Conservation (phyloP, 2,113 vertebrate species). For the Pongo abelii region DNA sequence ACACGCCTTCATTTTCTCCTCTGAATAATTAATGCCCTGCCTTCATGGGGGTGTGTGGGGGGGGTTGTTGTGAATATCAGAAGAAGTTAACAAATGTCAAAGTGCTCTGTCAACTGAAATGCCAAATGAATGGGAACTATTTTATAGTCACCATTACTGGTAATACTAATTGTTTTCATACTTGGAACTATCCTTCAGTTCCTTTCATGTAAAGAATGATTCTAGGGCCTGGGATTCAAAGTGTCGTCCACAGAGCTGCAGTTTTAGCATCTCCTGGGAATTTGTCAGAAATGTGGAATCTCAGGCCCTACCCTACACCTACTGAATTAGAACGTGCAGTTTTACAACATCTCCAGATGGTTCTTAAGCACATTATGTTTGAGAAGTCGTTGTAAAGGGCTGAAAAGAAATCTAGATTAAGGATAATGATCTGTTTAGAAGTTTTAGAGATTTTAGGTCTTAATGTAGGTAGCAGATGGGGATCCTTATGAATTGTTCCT, state of each 20-base stretch:
- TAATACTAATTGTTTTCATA: slow-evolving; percentile 58
- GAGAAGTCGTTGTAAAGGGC: not conserved
- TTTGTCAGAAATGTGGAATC: not conserved
- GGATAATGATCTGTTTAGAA: not conserved
- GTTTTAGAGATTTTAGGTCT: not conserved
- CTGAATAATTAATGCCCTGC: slow-evolving; percentile 69
- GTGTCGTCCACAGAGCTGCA: not conserved
- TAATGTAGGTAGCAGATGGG: not conserved
- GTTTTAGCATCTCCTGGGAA: not conserved
- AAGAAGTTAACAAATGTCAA: slow-evolving; percentile 69
- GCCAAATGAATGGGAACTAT: slow-evolving; percentile 61
- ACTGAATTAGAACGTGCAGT: not conserved
- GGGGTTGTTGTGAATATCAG: slow-evolving; percentile 52
- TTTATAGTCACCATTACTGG: slow-evolving; percentile 56
- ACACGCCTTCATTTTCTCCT: slow-evolving; percentile 43
- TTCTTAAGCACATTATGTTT: not conserved
- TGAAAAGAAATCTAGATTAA: not conserved
- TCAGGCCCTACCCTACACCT: accelerated
- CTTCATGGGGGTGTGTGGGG: not conserved
- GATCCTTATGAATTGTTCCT: not conserved
- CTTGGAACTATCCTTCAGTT: slow-evolving; percentile 13
- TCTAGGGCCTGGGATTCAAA: not conserved
- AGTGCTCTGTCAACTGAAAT: slow-evolving; percentile 70
- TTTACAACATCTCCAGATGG: not conserved
- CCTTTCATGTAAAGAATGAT: slow-evolving; percentile 11